Conservation (phyloP, 1,140 invertebrate species). For the Zophobas atratus region DNA sequence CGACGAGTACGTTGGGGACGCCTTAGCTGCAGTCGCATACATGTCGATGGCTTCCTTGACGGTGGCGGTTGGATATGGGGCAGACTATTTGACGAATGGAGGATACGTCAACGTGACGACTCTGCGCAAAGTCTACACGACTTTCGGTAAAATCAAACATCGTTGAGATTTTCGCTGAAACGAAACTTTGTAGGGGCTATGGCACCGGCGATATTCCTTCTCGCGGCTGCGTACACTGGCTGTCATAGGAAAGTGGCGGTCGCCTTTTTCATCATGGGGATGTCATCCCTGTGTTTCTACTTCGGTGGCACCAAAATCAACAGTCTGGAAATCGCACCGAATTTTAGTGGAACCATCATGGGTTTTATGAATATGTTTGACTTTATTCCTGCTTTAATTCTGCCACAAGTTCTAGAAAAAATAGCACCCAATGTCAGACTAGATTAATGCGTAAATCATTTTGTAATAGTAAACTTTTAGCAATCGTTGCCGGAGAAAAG, state of each 20-base stretch:
- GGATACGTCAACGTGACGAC: conserved; percentile 73
- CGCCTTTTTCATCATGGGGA: conserved; percentile 78
- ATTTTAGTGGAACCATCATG: conserved; percentile 88
- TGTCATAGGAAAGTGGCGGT: conserved; percentile 78
- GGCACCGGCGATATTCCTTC: conserved; percentile 83
- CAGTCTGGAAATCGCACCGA: conserved; percentile 87
- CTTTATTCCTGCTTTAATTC: conserved; percentile 85
- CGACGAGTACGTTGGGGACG: too few species aligned
- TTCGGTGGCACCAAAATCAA: conserved; percentile 87
- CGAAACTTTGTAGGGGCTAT: conserved; percentile 73
- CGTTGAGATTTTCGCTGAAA: too few species aligned
- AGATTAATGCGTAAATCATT: too few species aligned
- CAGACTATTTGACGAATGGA: conserved; percentile 52
- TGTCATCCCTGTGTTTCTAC: conserved; percentile 84
- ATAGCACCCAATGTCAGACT: not conserved
- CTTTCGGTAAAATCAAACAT: conserved; percentile 52
- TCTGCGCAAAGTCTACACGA: conserved; percentile 82
- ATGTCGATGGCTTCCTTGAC: too few species aligned
- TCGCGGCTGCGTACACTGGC: conserved; percentile 85
- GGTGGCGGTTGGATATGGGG: too few species aligned
- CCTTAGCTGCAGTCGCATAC: too few species aligned
- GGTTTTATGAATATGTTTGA: conserved; percentile 89
- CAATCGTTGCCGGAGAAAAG: too few species aligned
- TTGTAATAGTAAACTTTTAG: too few species aligned
- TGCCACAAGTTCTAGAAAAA: conserved; percentile 76